These are phyloP conservation scores for Misgurnus anguillicaudatus DNA, from an alignment of 2,113 vertebrate species.

Conservation along the genomic window DNA sequence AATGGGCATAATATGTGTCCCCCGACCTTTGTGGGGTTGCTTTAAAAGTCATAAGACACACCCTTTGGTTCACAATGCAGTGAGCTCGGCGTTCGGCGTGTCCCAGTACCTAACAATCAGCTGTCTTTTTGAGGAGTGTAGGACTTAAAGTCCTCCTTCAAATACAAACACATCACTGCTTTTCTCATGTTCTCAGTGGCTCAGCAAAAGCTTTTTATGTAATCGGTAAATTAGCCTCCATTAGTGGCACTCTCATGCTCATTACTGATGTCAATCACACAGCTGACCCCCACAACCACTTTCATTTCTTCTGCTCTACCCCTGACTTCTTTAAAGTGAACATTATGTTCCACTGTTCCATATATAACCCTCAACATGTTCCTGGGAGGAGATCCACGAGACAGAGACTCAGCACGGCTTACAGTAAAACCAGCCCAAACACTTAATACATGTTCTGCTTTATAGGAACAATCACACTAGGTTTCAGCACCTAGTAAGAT, in stretches of 20 bases:
- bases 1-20: too few relatives aligned
- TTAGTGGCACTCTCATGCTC: neutral
- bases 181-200: neutral
- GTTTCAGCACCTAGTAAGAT: too few relatives aligned
- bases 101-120: conserved; percentile 71
- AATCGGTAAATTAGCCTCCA: conserved; percentile 17
- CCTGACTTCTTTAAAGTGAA: neutral
- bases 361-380: conserved; percentile 81
- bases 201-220: conserved; percentile 8
- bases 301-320: neutral
- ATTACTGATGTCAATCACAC: conserved; percentile 23
- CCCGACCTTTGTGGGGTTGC: too few relatives aligned
- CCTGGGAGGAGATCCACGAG: conserved; percentile 73
- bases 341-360: conserved; percentile 62
- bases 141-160: conserved; percentile 29
- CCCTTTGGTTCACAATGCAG: conserved; percentile 66
- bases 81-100: conserved; percentile 61
- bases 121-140: conserved; percentile 79
- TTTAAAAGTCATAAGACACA: too few relatives aligned
- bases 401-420: conserved; percentile 81
- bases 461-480: too few relatives aligned
- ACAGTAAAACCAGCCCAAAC: conserved; percentile 66
- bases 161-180: neutral
- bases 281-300: conserved; percentile 3
- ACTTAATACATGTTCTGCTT: neutral